These are phyloP conservation scores for Eucera pruinosa DNA, from an alignment of 2,888 invertebrate species.

Conservation along the genomic window DNA sequence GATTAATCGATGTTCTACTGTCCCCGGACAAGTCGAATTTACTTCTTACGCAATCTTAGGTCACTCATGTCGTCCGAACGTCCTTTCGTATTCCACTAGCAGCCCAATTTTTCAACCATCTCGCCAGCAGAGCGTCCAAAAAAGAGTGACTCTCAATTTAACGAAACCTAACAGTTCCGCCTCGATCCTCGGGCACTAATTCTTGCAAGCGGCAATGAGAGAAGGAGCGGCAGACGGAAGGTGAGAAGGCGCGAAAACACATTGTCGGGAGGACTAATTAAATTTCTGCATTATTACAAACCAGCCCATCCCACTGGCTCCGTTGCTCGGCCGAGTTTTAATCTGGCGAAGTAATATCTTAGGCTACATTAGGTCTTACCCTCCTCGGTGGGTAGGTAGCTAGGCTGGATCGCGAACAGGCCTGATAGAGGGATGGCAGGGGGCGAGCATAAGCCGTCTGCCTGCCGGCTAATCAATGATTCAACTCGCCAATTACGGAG, in stretches of 20 bases:
- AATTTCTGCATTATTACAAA: slow-evolving; percentile 75
- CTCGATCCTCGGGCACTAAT: neutral
- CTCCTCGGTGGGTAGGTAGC: slow-evolving; percentile 47
- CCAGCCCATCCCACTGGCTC: slow-evolving; percentile 5
- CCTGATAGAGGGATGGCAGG: slow-evolving; percentile 52
- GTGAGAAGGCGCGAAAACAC: slow-evolving; percentile 65
- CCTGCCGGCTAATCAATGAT: slow-evolving; percentile 81
- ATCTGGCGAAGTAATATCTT: slow-evolving; percentile 79
- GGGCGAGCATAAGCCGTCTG: slow-evolving; percentile 72
- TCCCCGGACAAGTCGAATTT: no score
- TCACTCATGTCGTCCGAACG: no score
- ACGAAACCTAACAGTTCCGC: neutral
- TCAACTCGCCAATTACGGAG: slow-evolving; percentile 81
- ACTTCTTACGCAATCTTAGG: no score
- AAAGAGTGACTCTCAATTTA: no score
- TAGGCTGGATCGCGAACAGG: slow-evolving; percentile 52
- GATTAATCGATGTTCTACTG: no score
- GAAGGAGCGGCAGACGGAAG: slow-evolving; percentile 18
- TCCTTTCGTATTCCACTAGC: no score
- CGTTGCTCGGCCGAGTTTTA: slow-evolving; percentile 74
- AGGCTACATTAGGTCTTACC: slow-evolving; percentile 76
- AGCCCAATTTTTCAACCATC: no score
- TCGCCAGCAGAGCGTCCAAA: no score
- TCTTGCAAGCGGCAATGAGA: slow-evolving; percentile 15
- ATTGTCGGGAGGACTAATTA: slow-evolving; percentile 69